Evolutionary conservation across 64 coral and sea anemone genomes (phyloP).

Genomic region (Montipora sp.): DNA sequence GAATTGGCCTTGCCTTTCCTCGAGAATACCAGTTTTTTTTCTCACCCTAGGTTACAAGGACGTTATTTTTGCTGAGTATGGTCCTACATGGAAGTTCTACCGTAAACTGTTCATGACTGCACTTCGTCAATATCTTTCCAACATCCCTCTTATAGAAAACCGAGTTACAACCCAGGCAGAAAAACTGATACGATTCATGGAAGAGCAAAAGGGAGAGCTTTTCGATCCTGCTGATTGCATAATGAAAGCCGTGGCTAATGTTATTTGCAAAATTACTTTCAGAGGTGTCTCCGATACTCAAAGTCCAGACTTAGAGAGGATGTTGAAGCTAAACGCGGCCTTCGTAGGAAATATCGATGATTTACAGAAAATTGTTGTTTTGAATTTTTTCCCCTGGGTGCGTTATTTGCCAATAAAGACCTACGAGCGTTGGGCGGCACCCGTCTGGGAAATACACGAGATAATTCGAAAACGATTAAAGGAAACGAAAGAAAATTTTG

Average conservation of each 20-base stretch:
- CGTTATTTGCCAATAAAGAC: slow-evolving; percentile 40
- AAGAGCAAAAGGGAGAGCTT: neutral
- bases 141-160: slow-evolving; percentile 24
- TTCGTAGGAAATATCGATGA: neutral
- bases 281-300: slow-evolving; percentile 1
- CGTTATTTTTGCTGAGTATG: slow-evolving; percentile 54
- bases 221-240: slow-evolving; percentile 46
- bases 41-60: slow-evolving; percentile 40
- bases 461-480: neutral
- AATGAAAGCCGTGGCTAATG: slow-evolving; percentile 40
- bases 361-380: neutral
- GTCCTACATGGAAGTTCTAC: slow-evolving; percentile 58
- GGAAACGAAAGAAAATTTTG: slow-evolving; percentile 11
- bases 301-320: slow-evolving; percentile 11
- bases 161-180: slow-evolving; percentile 13
- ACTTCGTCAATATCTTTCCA: slow-evolving; percentile 49
- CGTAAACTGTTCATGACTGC: slow-evolving; percentile 69
- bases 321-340: neutral
- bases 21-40: too few species aligned
- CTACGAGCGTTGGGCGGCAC: neutral
- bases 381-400: slow-evolving; percentile 36
- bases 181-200: slow-evolving; percentile 37
- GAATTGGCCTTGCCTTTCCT: too few species aligned
- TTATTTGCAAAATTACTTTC: slow-evolving; percentile 44
- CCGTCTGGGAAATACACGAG: neutral